Percentiles rank a stretch among this genome's conserved stretches.
These are phyloP conservation scores for Noctuana brunneofusca DNA, from an alignment of 2,888 invertebrate genomes.

Conservation along the genomic window DNA sequence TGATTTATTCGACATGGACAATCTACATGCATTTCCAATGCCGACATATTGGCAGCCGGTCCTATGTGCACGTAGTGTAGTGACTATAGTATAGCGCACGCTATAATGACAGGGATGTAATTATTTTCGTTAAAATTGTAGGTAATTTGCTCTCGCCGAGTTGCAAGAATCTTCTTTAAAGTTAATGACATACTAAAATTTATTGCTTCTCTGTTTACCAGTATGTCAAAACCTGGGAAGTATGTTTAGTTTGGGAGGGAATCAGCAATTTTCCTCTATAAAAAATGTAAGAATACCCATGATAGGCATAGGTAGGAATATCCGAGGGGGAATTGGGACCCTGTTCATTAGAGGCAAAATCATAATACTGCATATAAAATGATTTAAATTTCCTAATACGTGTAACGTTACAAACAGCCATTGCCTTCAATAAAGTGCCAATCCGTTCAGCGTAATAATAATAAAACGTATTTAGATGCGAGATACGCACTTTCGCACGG, in stretches of 20 bases:
- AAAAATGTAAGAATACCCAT: too few relatives aligned
- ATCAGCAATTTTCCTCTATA: too few relatives aligned
- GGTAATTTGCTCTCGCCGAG: too few relatives aligned
- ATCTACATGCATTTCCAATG: constrained; percentile 13
- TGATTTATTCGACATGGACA: constrained; percentile 19
- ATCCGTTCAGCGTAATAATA: constrained; percentile 29
- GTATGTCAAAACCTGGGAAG: too few relatives aligned
- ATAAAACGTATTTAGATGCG: constrained; percentile 31
- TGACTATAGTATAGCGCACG: background rate
- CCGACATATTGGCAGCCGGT: constrained; percentile 3
- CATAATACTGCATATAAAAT: background rate
- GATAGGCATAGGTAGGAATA: too few relatives aligned
- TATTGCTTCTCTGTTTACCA: too few relatives aligned
- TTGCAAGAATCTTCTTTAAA: too few relatives aligned
- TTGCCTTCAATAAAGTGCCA: constrained; percentile 12
- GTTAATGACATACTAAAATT: too few relatives aligned
- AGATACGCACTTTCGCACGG: constrained; percentile 35
- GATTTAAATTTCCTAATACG: background rate
- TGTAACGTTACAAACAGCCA: background rate
- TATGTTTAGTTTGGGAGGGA: too few relatives aligned
- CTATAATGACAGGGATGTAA: too few relatives aligned
- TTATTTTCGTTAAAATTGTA: background rate
- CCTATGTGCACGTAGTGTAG: background rate
- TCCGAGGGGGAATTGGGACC: too few relatives aligned
- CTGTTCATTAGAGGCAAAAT: too few relatives aligned